Base-by-base conservation (phyloP, 2,797 vertebrate species). In the Neosilurus mollespiculum region DNA sequence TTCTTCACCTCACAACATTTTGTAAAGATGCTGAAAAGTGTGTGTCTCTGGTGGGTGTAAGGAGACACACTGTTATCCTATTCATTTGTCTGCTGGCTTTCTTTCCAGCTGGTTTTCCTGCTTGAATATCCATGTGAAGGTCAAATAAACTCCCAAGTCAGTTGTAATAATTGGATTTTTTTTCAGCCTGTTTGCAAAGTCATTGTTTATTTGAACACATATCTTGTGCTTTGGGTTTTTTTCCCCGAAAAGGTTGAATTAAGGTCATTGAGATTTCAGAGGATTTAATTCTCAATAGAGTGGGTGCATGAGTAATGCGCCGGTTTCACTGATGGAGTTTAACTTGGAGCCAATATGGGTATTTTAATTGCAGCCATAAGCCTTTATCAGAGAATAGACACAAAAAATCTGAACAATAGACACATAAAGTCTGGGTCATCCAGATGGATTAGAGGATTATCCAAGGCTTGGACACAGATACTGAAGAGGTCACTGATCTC, bases 231-330 rank as follows among this genome's bases (percentile, higher is more conserved):
- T 83, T 61, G 26, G 69, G 37, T 51, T 84, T 62, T 67, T 86
- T 64, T 18, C 30, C 30, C 30, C 30, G 24, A 87, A 71, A 81
- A 78, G 75, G 86, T 69, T 79, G 49, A 81, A 49, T 67, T 83
- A 71, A 86, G 83, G 81, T 86, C 78, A 77, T 30, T 72, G 56
- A 79, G 67, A 86, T 86, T 88, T 81, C 83, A 86, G 67, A 61
- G 78, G 84, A 81, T 80, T 85, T 67, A 14, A 62, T 81, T 81
- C 67, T 85, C 59, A 24, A 70, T 64, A 61, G 83, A 59, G 37
- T 37, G 16, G 84, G 15, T 80, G 58, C 56, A 49, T 78, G 81
- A 37, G 69, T 80, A 51, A 84, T 81, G 69, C 34, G 6, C 58
- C 49, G 49, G 81, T 81, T 69, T 83, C 70, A 18, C 30, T 87